phyloP scores from a whole-genome alignment of 1,140 invertebrate species.

The Drosophila rufa region DNA sequence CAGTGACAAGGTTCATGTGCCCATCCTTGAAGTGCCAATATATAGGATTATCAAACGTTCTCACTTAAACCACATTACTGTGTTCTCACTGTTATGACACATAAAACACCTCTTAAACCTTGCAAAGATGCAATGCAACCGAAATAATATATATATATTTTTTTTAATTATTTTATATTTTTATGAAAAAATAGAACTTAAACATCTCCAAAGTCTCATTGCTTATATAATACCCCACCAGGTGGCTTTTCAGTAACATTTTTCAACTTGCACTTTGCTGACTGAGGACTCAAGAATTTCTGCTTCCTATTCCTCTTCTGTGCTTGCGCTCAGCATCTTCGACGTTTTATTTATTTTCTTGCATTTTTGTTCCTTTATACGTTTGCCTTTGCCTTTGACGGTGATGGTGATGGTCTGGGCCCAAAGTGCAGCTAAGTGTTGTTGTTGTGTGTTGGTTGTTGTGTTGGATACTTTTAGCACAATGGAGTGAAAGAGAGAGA shows the following conservation, averaged over 20 bases:
- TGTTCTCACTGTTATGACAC: too few relatives aligned
- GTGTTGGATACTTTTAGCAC: conserved; percentile 55
- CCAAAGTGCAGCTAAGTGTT: conserved; percentile 51
- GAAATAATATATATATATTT: too few relatives aligned
- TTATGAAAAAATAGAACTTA: neutral
- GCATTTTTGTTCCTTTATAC: conserved; percentile 25
- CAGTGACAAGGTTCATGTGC: too few relatives aligned
- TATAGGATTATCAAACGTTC: too few relatives aligned
- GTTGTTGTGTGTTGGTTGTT: conserved; percentile 31
- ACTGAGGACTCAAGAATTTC: conserved; percentile 37
- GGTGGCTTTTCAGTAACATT: conserved; percentile 35
- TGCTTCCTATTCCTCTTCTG: conserved; percentile 33
- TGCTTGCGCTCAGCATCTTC: conserved; percentile 29
- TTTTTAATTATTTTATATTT: too few relatives aligned
- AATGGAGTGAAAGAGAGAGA: conserved; percentile 19
- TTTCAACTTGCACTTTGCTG: conserved; percentile 37
- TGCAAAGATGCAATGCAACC: too few relatives aligned
- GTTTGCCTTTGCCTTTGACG: conserved; percentile 14
- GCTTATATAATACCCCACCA: neutral
- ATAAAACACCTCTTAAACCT: too few relatives aligned
- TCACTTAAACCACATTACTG: too few relatives aligned
- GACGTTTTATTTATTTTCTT: conserved; percentile 35
- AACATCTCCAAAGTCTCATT: conserved; percentile 3
- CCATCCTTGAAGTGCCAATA: too few relatives aligned
- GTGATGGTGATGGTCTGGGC: conserved; percentile 29